Percentiles rank a stretch among this genome's conserved stretches.
Conservation (phyloP, 2,113 vertebrate species). For the Triplophysa tibetana region DNA sequence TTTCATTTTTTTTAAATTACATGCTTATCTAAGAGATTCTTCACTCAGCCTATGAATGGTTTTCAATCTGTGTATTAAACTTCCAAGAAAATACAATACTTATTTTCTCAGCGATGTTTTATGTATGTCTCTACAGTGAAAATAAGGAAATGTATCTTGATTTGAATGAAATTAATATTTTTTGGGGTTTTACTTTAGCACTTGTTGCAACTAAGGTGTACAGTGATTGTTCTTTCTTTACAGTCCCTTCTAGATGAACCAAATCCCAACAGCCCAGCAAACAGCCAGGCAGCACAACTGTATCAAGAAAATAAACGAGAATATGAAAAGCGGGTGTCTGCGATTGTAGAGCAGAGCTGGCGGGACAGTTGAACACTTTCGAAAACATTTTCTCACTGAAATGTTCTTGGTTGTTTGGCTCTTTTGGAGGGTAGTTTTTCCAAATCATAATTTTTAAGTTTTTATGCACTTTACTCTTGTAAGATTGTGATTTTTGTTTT, state of each 20-base stretch:
- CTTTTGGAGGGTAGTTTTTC: constrained; percentile 64
- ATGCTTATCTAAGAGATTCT: not conserved
- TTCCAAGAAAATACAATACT: no score
- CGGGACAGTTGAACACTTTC: constrained; percentile 91
- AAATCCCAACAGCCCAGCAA: constrained; percentile 97
- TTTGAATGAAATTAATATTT: no score
- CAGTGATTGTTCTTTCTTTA: not conserved
- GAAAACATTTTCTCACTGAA: constrained; percentile 18
- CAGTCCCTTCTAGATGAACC: constrained; percentile 98
- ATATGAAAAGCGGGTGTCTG: constrained; percentile 97
- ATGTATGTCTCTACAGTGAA: not conserved
- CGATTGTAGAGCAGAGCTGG: constrained; percentile 99
- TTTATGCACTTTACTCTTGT: constrained; percentile 78
- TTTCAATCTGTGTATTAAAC: not conserved
- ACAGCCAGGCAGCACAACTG: constrained; percentile 97
- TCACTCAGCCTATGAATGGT: not conserved
- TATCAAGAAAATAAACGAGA: constrained; percentile 99
- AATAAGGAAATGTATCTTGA: no score
- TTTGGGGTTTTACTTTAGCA: not conserved
- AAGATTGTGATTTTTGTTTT: constrained; percentile 51
- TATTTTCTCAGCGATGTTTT: no score
- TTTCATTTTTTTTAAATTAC: not conserved
- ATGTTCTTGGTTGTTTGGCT: constrained; percentile 32
- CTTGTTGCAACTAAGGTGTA: not conserved
- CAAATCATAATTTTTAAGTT: constrained; percentile 68